phyloP scores from a whole-genome alignment of 1,140 invertebrate genomes.

The Diprion similis region DNA sequence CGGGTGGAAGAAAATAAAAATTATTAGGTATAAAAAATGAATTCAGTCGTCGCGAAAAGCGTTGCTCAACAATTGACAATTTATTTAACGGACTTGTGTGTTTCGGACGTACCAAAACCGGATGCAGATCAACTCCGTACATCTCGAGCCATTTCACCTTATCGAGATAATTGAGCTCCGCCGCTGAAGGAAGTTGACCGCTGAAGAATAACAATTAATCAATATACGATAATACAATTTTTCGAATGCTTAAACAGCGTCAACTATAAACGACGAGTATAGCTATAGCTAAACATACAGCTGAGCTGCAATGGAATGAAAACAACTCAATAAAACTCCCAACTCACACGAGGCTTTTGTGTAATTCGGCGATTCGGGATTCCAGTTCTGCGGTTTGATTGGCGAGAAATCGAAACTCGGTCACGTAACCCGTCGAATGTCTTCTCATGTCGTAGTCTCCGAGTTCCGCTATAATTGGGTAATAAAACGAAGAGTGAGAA shows the following conservation, averaged over 20 bases:
- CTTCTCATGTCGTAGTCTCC: constrained; percentile 94
- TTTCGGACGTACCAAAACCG: constrained; percentile 70
- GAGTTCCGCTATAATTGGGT: constrained; percentile 83
- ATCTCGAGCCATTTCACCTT: constrained; percentile 85
- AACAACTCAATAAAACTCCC: too few relatives aligned
- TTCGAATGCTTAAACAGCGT: too few relatives aligned
- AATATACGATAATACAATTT: too few relatives aligned
- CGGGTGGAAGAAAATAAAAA: constrained; percentile 46
- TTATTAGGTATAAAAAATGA: constrained; percentile 6
- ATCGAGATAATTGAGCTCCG: constrained; percentile 78
- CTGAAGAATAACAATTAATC: constrained; percentile 57
- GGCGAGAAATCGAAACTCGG: constrained; percentile 95
- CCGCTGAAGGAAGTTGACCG: constrained; percentile 73
- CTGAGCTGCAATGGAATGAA: too few relatives aligned
- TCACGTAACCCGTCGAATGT: constrained; percentile 92
- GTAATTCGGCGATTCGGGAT: constrained; percentile 85
- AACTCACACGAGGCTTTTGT: constrained; percentile 83
- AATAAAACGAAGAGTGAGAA: neutral
- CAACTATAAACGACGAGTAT: too few relatives aligned
- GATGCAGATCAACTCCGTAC: constrained; percentile 85
- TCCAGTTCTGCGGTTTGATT: constrained; percentile 94
- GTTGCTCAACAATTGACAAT: too few relatives aligned
- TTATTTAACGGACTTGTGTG: too few relatives aligned
- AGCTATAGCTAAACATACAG: too few relatives aligned
- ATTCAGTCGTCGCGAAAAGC: neutral